Base-by-base conservation (phyloP, 1,140 invertebrate species). In the Elymnias hypermnestra region DNA sequence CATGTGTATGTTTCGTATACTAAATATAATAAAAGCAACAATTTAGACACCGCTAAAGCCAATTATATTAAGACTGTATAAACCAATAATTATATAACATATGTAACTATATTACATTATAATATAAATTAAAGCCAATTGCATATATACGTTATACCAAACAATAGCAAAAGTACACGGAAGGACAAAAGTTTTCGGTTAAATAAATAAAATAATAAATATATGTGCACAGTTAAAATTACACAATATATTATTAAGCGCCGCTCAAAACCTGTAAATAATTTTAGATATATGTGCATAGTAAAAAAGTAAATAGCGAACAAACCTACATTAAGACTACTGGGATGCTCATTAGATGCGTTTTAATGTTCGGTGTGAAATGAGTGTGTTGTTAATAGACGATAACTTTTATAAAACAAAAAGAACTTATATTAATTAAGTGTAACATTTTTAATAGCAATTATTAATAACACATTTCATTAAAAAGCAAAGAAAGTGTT, bases 71-170 rank as follows among this genome's bases (percentile, higher is more conserved):
- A 4, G 8, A 22, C 4, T 22, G 8, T 22, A 22, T 5, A 22
- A 8, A 22, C 4, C 4, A 8, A 5, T 22, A 5, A 5, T 8
- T 22, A 5, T 22, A 22, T 22, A 25, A 9, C 22, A 25, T 39
- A 5, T 36, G 22, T 19, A 10, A 9, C 10, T 1, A 22, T 21
- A 22, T 3, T 15, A n/a, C n/a, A n/a, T n/a, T n/a, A n/a, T n/a
- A n/a, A 19, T 7, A 35, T 19, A 23, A 15, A 14, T 21, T 14
- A 25, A 23, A 39, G 22, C 44, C 26, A 39, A 47, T 47, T 39
- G 44, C 44, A 43, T 37, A n/a, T n/a, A 18, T 13, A 25, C 18
- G 15, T 29, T 48, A 47, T 53, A 53, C 51, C 51, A 43, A 53
- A 53, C 51, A 53, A 53, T 47, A 54, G 40, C 40, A 23, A 36